phyloP scores from a whole-genome alignment of 1,140 invertebrate species.

The Ceratina calcarata region DNA sequence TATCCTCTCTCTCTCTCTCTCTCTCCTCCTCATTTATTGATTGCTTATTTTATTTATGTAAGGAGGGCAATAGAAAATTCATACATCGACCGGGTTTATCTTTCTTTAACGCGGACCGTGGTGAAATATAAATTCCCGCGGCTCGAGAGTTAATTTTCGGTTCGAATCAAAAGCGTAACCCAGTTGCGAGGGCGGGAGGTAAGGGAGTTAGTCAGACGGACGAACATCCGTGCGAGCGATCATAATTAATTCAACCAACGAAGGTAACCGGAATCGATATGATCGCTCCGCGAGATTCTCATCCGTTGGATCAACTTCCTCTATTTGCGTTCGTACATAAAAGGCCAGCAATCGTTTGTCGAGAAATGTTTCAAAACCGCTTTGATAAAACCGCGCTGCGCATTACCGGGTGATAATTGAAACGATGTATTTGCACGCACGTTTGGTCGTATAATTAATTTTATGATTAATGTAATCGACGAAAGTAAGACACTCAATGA shows the following conservation, averaged over 20 bases:
- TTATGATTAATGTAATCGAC: too few relatives aligned
- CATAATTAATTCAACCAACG: slow-evolving; percentile 36
- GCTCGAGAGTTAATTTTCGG: slow-evolving; percentile 5
- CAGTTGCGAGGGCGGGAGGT: background rate
- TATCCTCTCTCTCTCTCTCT: too few relatives aligned
- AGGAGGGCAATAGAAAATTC: background rate
- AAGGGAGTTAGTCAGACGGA: background rate
- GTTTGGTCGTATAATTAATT: too few relatives aligned
- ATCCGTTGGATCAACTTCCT: background rate
- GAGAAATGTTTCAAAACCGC: too few relatives aligned
- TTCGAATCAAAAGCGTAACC: background rate
- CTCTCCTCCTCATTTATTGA: too few relatives aligned
- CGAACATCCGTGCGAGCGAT: slow-evolving; percentile 14
- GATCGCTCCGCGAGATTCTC: slow-evolving; percentile 9
- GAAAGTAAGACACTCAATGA: too few relatives aligned
- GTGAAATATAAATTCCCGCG: background rate
- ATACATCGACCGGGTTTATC: background rate
- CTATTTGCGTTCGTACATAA: background rate
- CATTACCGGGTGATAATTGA: too few relatives aligned
- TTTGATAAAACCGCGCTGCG: too few relatives aligned
- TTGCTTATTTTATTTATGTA: too few relatives aligned
- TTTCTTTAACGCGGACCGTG: background rate
- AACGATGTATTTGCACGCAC: too few relatives aligned
- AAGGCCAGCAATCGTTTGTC: too few relatives aligned
- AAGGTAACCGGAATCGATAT: slow-evolving; percentile 23